Conservation (phyloP, 2,797 vertebrate genomes). For the Propithecus deckenii region DNA sequence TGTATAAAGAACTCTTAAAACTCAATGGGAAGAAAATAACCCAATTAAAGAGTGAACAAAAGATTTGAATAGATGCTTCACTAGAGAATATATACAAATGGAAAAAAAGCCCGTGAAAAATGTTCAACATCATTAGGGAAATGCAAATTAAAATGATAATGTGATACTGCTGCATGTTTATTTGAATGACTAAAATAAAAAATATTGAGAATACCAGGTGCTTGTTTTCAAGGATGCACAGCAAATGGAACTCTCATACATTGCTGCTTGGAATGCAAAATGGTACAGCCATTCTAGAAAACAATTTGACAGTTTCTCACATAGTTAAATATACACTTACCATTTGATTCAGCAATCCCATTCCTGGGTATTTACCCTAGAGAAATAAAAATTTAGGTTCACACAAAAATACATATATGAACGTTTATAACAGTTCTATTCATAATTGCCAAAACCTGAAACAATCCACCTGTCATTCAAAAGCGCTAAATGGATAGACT, state of each 20-base stretch:
- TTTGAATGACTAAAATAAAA: background rate
- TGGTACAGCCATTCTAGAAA: background rate
- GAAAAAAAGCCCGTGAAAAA: constrained; percentile 37
- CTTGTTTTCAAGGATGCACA: background rate
- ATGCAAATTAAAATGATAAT: background rate
- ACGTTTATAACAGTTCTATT: background rate
- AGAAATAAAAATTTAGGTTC: constrained; percentile 56
- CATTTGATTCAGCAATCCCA: constrained; percentile 56
- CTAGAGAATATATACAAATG: background rate
- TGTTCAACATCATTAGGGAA: background rate
- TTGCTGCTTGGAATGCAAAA: background rate
- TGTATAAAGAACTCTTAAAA: constrained; percentile 31
- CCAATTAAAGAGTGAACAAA: background rate
- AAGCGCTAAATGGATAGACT: background rate
- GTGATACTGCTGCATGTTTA: background rate
- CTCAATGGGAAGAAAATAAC: background rate
- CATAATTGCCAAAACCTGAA: background rate
- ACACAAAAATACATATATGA: background rate
- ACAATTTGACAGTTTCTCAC: constrained; percentile 20
- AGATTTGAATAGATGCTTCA: background rate
- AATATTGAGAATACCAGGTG: background rate
- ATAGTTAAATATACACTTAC: constrained; percentile 54
- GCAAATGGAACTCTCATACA: background rate
- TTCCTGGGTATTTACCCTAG: constrained; percentile 59
- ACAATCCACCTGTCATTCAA: background rate